phyloP scores from a whole-genome alignment of 2,888 invertebrate genomes.

The Athalia circularis region DNA sequence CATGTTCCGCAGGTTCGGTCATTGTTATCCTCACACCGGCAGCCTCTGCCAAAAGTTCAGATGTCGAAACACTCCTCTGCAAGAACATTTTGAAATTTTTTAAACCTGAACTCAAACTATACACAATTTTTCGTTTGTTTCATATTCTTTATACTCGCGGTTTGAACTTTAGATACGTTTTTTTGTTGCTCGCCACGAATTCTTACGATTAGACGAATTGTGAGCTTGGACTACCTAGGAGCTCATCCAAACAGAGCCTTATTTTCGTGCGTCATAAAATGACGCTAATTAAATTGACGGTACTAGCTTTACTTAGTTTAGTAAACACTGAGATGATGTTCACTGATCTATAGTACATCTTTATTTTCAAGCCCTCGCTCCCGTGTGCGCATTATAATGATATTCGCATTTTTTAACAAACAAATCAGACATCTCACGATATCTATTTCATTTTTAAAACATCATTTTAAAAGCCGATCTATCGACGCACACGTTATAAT shows the following conservation, averaged over 20 bases:
- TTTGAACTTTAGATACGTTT: not conserved
- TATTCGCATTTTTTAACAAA: too few relatives aligned
- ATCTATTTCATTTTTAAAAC: too few relatives aligned
- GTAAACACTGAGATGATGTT: conserved; percentile 5
- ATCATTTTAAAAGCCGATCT: too few relatives aligned
- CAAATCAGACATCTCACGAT: too few relatives aligned
- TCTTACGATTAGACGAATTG: not conserved
- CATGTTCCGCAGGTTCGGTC: conserved; percentile 52
- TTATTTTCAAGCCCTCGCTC: too few relatives aligned
- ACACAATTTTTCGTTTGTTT: not conserved
- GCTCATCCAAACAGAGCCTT: not conserved
- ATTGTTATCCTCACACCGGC: conserved; percentile 60
- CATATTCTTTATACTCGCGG: not conserved
- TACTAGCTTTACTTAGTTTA: not conserved
- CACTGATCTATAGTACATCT: not conserved
- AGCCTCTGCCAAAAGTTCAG: conserved; percentile 56
- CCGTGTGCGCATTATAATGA: too few relatives aligned
- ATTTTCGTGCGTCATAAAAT: not conserved
- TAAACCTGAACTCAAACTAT: not conserved
- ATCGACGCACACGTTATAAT: too few relatives aligned
- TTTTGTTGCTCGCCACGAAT: not conserved
- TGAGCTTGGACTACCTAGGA: not conserved
- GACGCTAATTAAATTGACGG: conserved; percentile 24
- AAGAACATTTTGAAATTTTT: conserved; percentile 14
- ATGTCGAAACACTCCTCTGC: conserved; percentile 40